Evolutionary conservation across 2,113 vertebrate species (phyloP), one percentile per base, ranked within the genome.

Genomic region (Xerus inauris): DNA sequence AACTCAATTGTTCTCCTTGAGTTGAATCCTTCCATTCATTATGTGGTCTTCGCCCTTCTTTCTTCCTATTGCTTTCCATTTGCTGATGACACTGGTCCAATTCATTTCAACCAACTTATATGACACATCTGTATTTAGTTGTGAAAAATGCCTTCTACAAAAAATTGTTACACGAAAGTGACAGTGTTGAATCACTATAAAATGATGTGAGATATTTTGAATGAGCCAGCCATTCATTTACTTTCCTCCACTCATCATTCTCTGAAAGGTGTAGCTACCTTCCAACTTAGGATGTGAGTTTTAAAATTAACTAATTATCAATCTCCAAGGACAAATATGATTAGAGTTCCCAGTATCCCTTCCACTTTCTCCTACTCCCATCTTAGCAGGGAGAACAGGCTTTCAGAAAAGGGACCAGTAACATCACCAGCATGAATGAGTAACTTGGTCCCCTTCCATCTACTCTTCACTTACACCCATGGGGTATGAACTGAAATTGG

Each of bases 131-230:
- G 73, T 30, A 57, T 91, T 87, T 95, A 92, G 77, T 82, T 83
- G 91, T 90, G 85, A 92, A 94, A 94, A 96, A 89, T 65, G 72
- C 38, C 51, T 94, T 96, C 76, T 49, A 42, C 54, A 75, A 92
- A 84, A 57, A 88, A 54, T 82, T 14, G 1, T 73, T 84, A 87
- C 40, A 81, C 40, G n/a, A 57, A 72, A 94, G 51, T 85, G 47
- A 77, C 67, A 84, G 26, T 64, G 85, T 85, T 94, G 94, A 82
- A 91, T 96, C 67, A 79, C 67, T 49, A 32, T 69, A 75, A 59
- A 94, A 69, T 69, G 76, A 64, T 64, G 62, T 11, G 76, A 95
- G 57, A 49, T 94, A 10, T 71, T 94, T 90, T 92, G 72, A 95
- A 96, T 85, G 73, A 91, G 45, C 45, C 57, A 84, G 42, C 8